Evolutionary conservation across 2,113 vertebrate genomes (phyloP).

Genomic region (Ciconia boyciana): DNA sequence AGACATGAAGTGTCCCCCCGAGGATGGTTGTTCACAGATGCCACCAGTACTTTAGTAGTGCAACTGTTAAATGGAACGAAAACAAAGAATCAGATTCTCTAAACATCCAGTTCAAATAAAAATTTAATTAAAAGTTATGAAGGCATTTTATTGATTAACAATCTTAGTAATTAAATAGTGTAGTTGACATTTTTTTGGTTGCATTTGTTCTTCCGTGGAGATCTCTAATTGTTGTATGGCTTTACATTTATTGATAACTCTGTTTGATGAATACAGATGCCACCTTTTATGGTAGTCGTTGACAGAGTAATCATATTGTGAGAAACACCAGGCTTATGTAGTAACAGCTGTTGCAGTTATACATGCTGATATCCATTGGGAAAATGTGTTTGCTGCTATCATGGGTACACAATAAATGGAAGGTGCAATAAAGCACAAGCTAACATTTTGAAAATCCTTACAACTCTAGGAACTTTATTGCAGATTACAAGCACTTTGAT

Average conservation of each 20-base stretch:
- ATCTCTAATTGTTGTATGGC: slow-evolving; percentile 86
- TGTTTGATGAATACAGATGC: slow-evolving; percentile 96
- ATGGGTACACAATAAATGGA: slow-evolving; percentile 80
- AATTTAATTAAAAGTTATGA: slow-evolving; percentile 93
- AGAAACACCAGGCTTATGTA: slow-evolving; percentile 87
- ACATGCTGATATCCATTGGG: slow-evolving; percentile 86
- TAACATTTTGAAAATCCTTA: slow-evolving; percentile 84
- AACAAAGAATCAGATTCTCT: slow-evolving; percentile 76
- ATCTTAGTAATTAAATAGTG: slow-evolving; percentile 87
- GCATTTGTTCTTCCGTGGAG: slow-evolving; percentile 88
- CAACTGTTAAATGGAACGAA: slow-evolving; percentile 79
- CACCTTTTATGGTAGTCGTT: slow-evolving; percentile 83
- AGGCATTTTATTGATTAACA: slow-evolving; percentile 92
- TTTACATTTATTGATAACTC: slow-evolving; percentile 93
- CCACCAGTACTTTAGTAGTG: slow-evolving; percentile 74
- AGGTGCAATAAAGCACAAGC: slow-evolving; percentile 87
- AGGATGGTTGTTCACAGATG: slow-evolving; percentile 84
- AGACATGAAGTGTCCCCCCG: slow-evolving; percentile 83
- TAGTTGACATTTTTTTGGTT: slow-evolving; percentile 73
- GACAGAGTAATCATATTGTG: slow-evolving; percentile 99
- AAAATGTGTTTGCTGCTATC: slow-evolving; percentile 89
- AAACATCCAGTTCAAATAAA: slow-evolving; percentile 86
- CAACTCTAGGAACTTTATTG: slow-evolving; percentile 95
- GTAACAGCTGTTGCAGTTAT: slow-evolving; percentile 94
- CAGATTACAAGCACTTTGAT: slow-evolving; percentile 90